phyloP scores from a whole-genome alignment of 2,113 vertebrate species.

The Rhea americana region DNA sequence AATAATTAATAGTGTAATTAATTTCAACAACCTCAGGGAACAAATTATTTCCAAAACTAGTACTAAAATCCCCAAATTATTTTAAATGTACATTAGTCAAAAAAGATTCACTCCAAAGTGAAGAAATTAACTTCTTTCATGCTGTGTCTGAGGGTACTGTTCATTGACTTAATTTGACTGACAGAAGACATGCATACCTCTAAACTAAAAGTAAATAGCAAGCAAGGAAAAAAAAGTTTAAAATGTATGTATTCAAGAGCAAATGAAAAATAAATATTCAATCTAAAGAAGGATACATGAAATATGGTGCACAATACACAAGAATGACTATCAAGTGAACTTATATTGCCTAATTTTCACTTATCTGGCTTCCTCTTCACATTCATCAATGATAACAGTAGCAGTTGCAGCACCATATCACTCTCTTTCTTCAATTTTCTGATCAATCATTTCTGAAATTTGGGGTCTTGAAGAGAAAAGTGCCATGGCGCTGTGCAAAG shows the following conservation, averaged over 20 bases:
- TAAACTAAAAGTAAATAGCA: background rate
- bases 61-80: background rate
- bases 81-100: background rate
- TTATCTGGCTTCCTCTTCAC: rapidly evolving
- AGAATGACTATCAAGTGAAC: background rate
- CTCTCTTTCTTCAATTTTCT: background rate
- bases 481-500: background rate
- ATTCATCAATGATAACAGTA: background rate
- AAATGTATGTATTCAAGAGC: background rate
- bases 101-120: background rate
- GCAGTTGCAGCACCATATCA: background rate
- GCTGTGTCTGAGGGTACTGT: background rate
- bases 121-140: background rate
- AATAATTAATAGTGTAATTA: slow-evolving; percentile 52
- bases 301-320: background rate
- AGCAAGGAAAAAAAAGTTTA: background rate
- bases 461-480: background rate
- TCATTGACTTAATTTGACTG: background rate
- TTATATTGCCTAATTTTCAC: background rate
- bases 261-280: background rate
- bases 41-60: slow-evolving; percentile 12
- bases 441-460: background rate
- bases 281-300: background rate
- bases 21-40: background rate
- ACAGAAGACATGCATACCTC: background rate